phyloP scores from a whole-genome alignment of 1,140 invertebrate genomes.

The Drosophila obscura region DNA sequence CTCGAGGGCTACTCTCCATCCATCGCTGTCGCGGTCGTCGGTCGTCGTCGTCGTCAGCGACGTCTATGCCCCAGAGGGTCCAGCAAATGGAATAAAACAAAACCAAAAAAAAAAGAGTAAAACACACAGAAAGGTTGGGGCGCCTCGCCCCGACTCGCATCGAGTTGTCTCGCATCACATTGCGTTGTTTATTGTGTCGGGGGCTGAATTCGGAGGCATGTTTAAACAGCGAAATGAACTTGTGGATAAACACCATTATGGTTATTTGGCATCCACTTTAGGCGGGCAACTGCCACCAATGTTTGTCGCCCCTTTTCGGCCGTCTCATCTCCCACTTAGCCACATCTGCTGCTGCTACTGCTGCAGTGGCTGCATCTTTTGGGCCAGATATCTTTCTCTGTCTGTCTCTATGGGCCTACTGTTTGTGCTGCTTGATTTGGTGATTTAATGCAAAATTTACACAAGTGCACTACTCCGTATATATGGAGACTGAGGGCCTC shows the following conservation, averaged over 20 bases:
- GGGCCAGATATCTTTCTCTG: constrained; percentile 23
- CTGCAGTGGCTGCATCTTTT: constrained; percentile 23
- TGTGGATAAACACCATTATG: constrained; percentile 82
- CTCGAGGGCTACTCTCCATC: background rate
- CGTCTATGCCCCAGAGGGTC: constrained; percentile 58
- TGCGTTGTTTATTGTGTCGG: constrained; percentile 78
- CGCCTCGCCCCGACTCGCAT: constrained; percentile 46
- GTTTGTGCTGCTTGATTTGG: constrained; percentile 70
- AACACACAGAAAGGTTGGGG: constrained; percentile 45
- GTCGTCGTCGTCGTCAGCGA: constrained; percentile 13
- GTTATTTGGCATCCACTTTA: constrained; percentile 82
- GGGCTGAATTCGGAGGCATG: constrained; percentile 78
- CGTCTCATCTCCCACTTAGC: background rate
- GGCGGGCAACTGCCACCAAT: constrained; percentile 40
- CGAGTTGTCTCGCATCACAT: constrained; percentile 26
- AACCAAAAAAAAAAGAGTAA: constrained; percentile 1
- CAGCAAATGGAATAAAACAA: constrained; percentile 41
- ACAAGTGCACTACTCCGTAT: constrained; percentile 42
- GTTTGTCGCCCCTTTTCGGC: constrained; percentile 33
- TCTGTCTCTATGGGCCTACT: constrained; percentile 36
- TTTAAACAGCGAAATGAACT: constrained; percentile 83
- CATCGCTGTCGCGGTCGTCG: background rate
- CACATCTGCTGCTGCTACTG: background rate
- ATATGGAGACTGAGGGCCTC: constrained; percentile 10
- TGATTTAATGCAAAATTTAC: constrained; percentile 78